phyloP scores from a whole-genome alignment of 1,140 invertebrate species.

The Lepidurus apus region DNA sequence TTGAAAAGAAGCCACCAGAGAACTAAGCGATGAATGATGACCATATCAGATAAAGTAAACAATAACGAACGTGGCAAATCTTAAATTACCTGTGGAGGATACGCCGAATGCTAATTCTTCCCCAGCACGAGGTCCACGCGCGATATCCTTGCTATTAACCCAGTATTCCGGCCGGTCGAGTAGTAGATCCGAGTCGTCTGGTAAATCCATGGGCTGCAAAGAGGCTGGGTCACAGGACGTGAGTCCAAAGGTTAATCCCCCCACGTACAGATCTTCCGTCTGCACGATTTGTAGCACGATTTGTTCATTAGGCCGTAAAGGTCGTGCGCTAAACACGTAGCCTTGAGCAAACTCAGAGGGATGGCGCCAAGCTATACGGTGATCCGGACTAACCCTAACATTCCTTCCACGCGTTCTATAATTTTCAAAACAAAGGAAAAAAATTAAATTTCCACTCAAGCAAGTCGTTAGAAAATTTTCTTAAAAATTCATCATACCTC shows the following conservation, averaged over 20 bases:
- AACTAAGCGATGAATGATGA: too few species aligned
- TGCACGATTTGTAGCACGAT: slow-evolving; percentile 76
- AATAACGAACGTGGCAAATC: not conserved
- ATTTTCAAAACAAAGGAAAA: not conserved
- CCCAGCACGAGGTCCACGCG: slow-evolving; percentile 68
- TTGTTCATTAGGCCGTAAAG: slow-evolving; percentile 76
- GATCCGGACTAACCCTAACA: slow-evolving; percentile 69
- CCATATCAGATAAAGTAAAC: too few species aligned
- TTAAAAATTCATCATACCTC: not conserved
- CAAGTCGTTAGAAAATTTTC: not conserved
- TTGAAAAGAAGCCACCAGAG: too few species aligned
- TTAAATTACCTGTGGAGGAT: slow-evolving; percentile 57
- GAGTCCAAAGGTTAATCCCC: slow-evolving; percentile 81
- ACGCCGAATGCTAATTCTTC: slow-evolving; percentile 88
- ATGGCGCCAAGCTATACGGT: slow-evolving; percentile 70
- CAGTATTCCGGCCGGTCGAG: slow-evolving; percentile 92
- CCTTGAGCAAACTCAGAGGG: slow-evolving; percentile 88
- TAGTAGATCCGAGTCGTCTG: slow-evolving; percentile 86
- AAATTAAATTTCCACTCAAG: not conserved
- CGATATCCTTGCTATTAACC: slow-evolving; percentile 91
- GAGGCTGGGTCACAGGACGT: slow-evolving; percentile 85
- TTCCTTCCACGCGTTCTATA: slow-evolving; percentile 65
- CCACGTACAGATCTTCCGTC: slow-evolving; percentile 77
- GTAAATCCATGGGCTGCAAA: slow-evolving; percentile 67
- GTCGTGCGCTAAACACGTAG: slow-evolving; percentile 84